Conservation (phyloP, 2,113 vertebrate species). For the Acanthisitta chloris region DNA sequence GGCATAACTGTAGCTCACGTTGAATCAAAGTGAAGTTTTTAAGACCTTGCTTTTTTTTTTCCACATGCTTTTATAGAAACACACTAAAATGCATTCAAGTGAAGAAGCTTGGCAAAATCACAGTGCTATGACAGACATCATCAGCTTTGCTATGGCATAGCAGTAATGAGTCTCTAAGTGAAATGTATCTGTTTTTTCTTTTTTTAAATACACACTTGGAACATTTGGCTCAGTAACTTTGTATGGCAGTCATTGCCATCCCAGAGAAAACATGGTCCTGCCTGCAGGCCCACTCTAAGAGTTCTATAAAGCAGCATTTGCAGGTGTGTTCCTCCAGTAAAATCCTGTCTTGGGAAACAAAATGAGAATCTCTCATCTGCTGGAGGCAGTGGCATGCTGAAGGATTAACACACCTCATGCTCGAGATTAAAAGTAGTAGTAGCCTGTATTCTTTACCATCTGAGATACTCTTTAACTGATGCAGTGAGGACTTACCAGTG, state of each 20-base stretch:
- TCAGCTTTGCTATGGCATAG: background rate
- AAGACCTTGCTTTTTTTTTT: constrained; percentile 25
- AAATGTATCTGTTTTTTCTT: background rate
- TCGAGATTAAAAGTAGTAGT: background rate
- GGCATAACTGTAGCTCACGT: background rate
- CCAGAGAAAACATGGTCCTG: rapidly evolving
- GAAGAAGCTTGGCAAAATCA: constrained; percentile 13
- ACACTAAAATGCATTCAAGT: background rate
- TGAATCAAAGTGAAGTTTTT: background rate
- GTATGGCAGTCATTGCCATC: background rate
- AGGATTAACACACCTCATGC: background rate
- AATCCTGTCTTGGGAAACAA: background rate
- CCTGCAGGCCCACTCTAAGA: background rate
- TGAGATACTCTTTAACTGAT: background rate
- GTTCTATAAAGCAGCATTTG: background rate
- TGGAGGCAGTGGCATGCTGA: background rate
- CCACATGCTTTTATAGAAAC: background rate
- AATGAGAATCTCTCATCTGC: background rate
- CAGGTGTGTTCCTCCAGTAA: background rate
- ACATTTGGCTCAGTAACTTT: background rate
- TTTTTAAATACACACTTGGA: background rate
- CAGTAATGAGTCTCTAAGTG: background rate
- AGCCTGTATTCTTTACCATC: background rate
- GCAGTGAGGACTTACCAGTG: background rate
- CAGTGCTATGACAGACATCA: background rate